These are phyloP conservation scores for Poecilobothrus nobilitatus DNA, from an alignment of 2,888 invertebrate genomes.

Conservation along the genomic window DNA sequence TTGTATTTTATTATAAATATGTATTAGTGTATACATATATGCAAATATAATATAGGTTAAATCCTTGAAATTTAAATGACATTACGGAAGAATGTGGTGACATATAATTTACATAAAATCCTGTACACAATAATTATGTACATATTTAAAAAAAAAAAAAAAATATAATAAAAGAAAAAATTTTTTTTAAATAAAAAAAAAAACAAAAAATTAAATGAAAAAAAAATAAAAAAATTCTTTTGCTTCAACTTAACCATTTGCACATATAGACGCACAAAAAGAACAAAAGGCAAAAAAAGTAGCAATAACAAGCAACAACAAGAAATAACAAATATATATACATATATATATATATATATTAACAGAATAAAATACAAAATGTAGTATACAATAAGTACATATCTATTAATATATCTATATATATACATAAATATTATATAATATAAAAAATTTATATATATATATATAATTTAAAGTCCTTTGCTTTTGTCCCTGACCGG, in stretches of 20 bases:
- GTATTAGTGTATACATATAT: not conserved
- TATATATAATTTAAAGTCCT: no score
- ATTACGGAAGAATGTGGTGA: slow-evolving; percentile 6
- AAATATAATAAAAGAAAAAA: not conserved
- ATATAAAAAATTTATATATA: no score
- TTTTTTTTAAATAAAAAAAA: no score
- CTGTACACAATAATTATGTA: not conserved
- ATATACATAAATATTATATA: no score
- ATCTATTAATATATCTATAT: no score
- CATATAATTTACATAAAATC: slow-evolving; percentile 4
- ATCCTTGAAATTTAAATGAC: slow-evolving; percentile 6
- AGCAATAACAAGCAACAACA: not conserved
- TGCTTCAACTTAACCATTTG: not conserved
- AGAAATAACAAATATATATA: not conserved
- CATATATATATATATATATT: no score
- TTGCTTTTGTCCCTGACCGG: not conserved
- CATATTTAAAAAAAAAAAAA: not conserved
- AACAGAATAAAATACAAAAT: no score
- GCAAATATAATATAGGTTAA: not conserved
- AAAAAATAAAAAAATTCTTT: not conserved
- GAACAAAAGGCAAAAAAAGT: not conserved
- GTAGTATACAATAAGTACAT: no score
- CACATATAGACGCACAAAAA: no score
- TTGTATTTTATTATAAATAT: no score
- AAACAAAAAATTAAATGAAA: not conserved